These are phyloP conservation scores for Panonychus citri DNA, from an alignment of 1,140 invertebrate species.

Conservation along the genomic window DNA sequence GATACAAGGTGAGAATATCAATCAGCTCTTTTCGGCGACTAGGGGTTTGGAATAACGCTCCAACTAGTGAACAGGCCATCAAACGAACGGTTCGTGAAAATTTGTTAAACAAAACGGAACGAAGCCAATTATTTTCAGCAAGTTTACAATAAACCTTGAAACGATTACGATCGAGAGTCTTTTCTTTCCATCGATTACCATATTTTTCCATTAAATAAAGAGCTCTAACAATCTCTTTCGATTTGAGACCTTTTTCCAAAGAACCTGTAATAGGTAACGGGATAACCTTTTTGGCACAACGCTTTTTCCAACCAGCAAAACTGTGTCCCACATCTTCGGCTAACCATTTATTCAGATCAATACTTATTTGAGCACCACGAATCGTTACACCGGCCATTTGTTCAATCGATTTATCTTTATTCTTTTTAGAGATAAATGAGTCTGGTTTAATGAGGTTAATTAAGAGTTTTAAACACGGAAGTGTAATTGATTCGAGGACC, in stretches of 20 bases:
- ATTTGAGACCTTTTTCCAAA: background rate
- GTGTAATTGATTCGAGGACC: conserved; percentile 46
- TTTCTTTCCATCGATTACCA: conserved; percentile 29
- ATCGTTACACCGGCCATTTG: conserved; percentile 13
- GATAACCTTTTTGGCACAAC: conserved; percentile 15
- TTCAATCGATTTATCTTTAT: conserved; percentile 17
- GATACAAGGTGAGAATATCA: conserved; percentile 60
- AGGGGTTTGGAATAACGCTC: conserved; percentile 38
- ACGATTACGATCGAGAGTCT: conserved; percentile 7
- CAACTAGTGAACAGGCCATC: conserved; percentile 65
- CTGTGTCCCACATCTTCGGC: conserved; percentile 41
- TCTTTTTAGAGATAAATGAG: conserved; percentile 16
- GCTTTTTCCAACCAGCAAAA: conserved; percentile 42
- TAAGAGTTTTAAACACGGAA: conserved; percentile 62
- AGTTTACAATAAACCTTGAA: conserved; percentile 20
- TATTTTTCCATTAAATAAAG: conserved; percentile 48
- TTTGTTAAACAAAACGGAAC: conserved; percentile 66
- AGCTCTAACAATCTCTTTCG: background rate
- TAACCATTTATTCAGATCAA: conserved; percentile 51
- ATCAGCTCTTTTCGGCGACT: conserved; percentile 32
- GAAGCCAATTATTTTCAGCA: conserved; percentile 50
- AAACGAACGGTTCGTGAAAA: conserved; percentile 65
- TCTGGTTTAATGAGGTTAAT: conserved; percentile 46
- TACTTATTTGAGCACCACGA: conserved; percentile 27
- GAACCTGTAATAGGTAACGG: background rate